Conservation (phyloP, 1,140 invertebrate species). For the Camponotus vicinus region DNA sequence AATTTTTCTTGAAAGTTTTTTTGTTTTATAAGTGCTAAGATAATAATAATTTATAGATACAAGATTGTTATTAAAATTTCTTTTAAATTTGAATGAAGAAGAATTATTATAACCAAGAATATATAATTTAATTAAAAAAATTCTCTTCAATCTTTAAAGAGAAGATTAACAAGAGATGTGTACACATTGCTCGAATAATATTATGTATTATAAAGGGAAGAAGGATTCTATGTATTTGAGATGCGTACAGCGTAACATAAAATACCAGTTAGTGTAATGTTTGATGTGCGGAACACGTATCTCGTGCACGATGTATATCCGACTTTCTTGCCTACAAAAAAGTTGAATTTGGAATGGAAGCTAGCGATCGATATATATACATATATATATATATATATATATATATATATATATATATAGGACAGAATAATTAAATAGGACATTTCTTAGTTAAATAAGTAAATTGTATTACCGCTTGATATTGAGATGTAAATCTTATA, state of each 20-base stretch:
- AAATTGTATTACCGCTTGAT: not conserved
- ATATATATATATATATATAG: not conserved
- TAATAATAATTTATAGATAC: not conserved
- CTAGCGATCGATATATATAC: not conserved
- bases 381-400: not conserved
- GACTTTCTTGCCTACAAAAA: slow-evolving; percentile 28
- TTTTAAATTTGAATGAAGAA: not conserved
- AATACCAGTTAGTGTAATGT: not conserved
- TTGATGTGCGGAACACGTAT: slow-evolving; percentile 1
- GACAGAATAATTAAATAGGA: slow-evolving; percentile 1
- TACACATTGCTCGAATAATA: slow-evolving; percentile 45
- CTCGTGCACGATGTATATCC: not conserved
- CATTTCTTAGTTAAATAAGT: not conserved
- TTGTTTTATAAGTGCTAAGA: not conserved
- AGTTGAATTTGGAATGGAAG: not conserved
- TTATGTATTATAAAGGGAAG: not conserved
- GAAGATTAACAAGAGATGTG: slow-evolving; percentile 4
- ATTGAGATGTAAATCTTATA: not conserved
- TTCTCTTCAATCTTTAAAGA: not conserved
- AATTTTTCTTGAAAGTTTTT: slow-evolving; percentile 18
- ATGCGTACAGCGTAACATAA: not conserved
- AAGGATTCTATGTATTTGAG: not conserved
- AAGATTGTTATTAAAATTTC: not conserved
- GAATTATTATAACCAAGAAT: not conserved
- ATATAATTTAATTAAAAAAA: not conserved